Base-by-base conservation (phyloP, 2,888 invertebrate genomes). In the Oscheius sp. region DNA sequence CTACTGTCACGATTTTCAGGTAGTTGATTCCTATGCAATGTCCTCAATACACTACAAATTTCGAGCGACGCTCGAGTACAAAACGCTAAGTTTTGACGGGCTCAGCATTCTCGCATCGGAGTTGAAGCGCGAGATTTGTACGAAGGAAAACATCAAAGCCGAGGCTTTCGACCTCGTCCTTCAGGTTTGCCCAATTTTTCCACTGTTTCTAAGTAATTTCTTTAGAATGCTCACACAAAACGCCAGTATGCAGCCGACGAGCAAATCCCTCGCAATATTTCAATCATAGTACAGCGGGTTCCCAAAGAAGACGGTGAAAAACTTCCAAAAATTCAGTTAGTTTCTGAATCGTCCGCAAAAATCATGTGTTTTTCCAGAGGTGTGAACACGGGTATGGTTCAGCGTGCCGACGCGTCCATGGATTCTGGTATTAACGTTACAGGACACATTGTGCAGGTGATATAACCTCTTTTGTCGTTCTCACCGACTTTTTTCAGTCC, bases 41-140 rank as follows among this genome's bases (percentile, higher is more conserved):
- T 90, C 91, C 94, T 96, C 96, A 89, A 95, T 99, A 84, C 97
- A 98, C 91, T 99, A 97, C 91, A 98, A 98, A 91, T 98, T 99
- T 90, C 97, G 97, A 92, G 96, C 96, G 89, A 94, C 95, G 78
- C 92, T 95, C 89, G 95, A 96, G 90, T 96, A 94, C 91, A 96
- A 97, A 90, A 96, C 96, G 9, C 93, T 99, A 79, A 95, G 81
- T 50, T 86, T 89, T 63, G 88, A 89, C 92, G 98, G 97, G 76
- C 92, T 98, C 76, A 95, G 96, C 90, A 96, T 99, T 89, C 95
- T 96, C 59, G 94, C 97, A 83, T 94, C 93, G 62, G 98, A 99
- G 90, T 92, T 99, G 81, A 99, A 98, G 91, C 94, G 95, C 88
- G 93, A 95, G 72, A 97, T 99, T 85, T 93, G 96, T 78, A 94